phyloP scores from a whole-genome alignment of 2,113 vertebrate genomes.

The Albula glossodonta region DNA sequence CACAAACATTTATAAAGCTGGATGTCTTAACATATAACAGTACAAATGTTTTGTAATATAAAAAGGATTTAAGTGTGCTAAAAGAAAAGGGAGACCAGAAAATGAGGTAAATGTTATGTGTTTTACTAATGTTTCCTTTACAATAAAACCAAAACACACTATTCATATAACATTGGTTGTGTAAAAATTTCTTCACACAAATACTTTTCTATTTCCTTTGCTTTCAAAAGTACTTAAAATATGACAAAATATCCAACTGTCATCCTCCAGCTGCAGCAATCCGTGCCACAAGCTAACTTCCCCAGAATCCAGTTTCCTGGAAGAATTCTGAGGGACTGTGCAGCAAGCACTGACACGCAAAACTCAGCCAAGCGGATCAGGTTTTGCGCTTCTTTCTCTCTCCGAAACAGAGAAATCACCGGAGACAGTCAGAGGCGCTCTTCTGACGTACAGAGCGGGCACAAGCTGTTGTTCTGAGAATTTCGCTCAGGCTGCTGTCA shows the following conservation, averaged over 20 bases:
- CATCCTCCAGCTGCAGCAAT: not conserved
- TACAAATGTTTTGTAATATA: too few relatives aligned
- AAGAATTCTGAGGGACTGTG: constrained; percentile 27
- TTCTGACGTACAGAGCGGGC: not conserved
- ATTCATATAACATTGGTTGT: not conserved
- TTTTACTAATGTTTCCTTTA: not conserved
- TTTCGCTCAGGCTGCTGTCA: not conserved
- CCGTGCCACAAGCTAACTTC: not conserved
- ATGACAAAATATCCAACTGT: not conserved
- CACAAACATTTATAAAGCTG: too few relatives aligned
- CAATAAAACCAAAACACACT: not conserved
- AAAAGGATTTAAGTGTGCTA: too few relatives aligned
- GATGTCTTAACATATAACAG: too few relatives aligned
- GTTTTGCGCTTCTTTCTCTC: not conserved
- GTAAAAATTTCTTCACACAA: not conserved
- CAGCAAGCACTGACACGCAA: constrained; percentile 38
- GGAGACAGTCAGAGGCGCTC: not conserved
- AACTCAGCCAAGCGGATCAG: constrained; percentile 37
- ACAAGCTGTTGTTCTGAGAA: not conserved
- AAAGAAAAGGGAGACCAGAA: too few relatives aligned
- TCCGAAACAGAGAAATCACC: not conserved
- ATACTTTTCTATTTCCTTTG: not conserved
- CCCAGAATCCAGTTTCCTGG: not conserved
- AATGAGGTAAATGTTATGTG: too few relatives aligned
- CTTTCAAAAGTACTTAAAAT: not conserved